A percentile compares a stretch with the other conserved stretches of the same genome.
Evolutionary conservation across 2,113 vertebrate genomes (phyloP).

Genomic region (Paramisgurnus dabryanus): DNA sequence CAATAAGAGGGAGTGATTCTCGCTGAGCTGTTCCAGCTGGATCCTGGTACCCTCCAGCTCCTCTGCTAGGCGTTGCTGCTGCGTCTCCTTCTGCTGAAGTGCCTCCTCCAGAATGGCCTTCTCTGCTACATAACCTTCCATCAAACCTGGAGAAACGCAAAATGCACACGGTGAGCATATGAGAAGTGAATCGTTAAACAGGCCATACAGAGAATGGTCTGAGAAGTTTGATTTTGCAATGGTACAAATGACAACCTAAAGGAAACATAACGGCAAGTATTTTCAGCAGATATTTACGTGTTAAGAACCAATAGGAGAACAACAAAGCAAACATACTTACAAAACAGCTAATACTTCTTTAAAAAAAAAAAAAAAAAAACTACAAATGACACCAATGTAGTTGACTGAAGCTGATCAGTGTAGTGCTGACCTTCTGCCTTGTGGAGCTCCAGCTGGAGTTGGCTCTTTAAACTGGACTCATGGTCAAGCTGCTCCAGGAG

Average conservation of each 20-base stretch:
- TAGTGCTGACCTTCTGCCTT: conserved; percentile 83
- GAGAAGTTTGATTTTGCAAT: too few relatives aligned
- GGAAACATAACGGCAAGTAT: too few relatives aligned
- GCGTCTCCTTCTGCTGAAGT: conserved; percentile 81
- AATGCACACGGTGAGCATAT: neutral
- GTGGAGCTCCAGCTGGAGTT: conserved; percentile 84
- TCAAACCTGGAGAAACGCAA: conserved; percentile 74
- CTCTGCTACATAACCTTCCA: conserved; percentile 86
- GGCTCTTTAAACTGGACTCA: conserved; percentile 76
- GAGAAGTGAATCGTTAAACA: neutral
- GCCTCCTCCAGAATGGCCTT: conserved; percentile 81
- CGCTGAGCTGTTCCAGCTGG: conserved; percentile 75
- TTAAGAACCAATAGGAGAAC: too few relatives aligned
- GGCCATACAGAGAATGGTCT: too few relatives aligned
- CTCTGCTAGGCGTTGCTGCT: conserved; percentile 78
- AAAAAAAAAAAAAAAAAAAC: too few relatives aligned
- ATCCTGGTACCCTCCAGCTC: conserved; percentile 81
- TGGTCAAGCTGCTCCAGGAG: conserved; percentile 80
- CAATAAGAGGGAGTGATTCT: conserved; percentile 65
- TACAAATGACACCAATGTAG: too few relatives aligned
- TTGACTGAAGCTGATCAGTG: neutral
- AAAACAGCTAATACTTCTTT: too few relatives aligned
- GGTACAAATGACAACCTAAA: too few relatives aligned
- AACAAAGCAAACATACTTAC: too few relatives aligned
- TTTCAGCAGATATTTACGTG: too few relatives aligned